phyloP scores from a whole-genome alignment of 2,888 invertebrate genomes.

The Dorcus hopei region DNA sequence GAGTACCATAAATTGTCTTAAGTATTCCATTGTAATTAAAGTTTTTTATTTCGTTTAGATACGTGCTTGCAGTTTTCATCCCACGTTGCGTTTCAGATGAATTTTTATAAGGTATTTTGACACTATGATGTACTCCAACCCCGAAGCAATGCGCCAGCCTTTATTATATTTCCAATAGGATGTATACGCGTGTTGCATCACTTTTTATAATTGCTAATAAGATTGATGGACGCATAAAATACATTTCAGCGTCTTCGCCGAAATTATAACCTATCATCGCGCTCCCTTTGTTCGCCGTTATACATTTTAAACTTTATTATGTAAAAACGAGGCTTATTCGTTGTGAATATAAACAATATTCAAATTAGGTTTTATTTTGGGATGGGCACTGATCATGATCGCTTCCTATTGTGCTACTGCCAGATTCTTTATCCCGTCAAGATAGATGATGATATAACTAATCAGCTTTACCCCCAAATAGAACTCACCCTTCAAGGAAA shows the following conservation, averaged over 20 bases:
- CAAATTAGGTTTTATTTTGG: conserved; percentile 4
- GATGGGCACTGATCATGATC: conserved; percentile 1
- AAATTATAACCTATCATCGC: conserved; percentile 17
- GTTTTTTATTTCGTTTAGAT: conserved; percentile 8
- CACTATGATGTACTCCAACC: conserved; percentile 23
- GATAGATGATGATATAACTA: conserved; percentile 10
- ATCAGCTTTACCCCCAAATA: conserved; percentile 5
- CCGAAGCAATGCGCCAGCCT: conserved; percentile 22
- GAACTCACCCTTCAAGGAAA: conserved; percentile 1
- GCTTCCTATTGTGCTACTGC: conserved; percentile 5
- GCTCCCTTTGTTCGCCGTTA: not conserved
- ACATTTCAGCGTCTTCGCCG: conserved; percentile 6
- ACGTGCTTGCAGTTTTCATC: conserved; percentile 3
- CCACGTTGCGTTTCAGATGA: conserved; percentile 19
- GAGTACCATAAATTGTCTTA: conserved; percentile 10
- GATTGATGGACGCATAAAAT: conserved; percentile 19
- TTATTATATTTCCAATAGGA: conserved; percentile 19
- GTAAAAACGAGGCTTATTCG: not conserved
- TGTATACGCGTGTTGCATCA: conserved; percentile 1
- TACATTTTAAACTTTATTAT: not conserved
- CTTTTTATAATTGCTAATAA: conserved; percentile 20
- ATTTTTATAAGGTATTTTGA: conserved; percentile 24
- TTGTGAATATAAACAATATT: conserved; percentile 10
- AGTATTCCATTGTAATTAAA: conserved; percentile 14
- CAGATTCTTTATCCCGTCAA: conserved; percentile 2